Evolutionary conservation across 2,888 invertebrate genomes (phyloP), one percentile per base, ranked within the genome.

Genomic region (Apocheima hispidaria): DNA sequence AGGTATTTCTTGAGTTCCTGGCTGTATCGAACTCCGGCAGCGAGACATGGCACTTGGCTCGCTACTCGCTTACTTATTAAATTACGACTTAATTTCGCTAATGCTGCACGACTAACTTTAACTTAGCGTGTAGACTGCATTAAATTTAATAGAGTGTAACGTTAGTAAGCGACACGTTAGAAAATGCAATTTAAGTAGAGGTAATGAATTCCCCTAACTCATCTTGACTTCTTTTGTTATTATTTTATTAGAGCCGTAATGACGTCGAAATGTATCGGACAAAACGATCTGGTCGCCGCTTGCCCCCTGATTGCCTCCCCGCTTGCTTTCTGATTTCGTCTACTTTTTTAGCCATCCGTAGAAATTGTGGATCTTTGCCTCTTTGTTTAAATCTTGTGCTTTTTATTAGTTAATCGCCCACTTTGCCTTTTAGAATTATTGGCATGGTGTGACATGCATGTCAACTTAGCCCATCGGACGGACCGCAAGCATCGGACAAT

Each of bases 81-180:
- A 62, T 62, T 62, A 62, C 52, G 41, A 41, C 56, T 57, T 62
- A 62, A 62, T 62, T 56, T 53, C 16, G 56, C 52, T 62, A 62
- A 57, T 62, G 61, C 38, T 41, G 33, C 10, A 40, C 38, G 38
- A 48, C 52, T 49, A 48, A 48, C 40, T 52, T 56, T 40, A 44
- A 38, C 28, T 26, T 48, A 21, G 30, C 14, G 44, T 38, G 16
- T 53, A 20, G 43, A 53, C 43, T 33, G 43, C 21, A 51, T 51
- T 38, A 50, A 16, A 52, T 55, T 51, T 44, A 23, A 55, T 51
- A 51, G 50, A 46, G 26, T 52, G 50, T 28, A 41, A 44, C 40
- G 18, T 16, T 30, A 20, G 40, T 20, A 35, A 41, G 46, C 35
- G 44, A 53, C 35, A 44, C 12, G 21, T 33, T 52, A 43, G 36